Conservation (phyloP, 2,797 vertebrate genomes). For the Odontamblyopus rebecca region DNA sequence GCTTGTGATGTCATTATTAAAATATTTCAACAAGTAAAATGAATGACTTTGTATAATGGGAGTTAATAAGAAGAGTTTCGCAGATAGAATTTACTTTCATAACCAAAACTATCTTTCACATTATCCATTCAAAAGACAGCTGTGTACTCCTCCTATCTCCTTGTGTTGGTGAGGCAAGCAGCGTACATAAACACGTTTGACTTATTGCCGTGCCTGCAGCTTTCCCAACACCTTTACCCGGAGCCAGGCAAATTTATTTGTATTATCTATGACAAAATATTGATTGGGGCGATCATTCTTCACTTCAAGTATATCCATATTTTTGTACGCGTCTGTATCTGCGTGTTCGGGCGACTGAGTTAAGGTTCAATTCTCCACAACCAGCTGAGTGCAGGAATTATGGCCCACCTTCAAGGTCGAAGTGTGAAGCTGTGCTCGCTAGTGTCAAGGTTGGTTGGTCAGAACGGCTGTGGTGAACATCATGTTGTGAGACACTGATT, state of each 20-base stretch:
- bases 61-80: too few relatives aligned
- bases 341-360: slow-evolving; percentile 37
- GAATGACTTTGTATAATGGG: background rate
- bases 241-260: slow-evolving; percentile 61
- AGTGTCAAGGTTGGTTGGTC: slow-evolving; percentile 44
- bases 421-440: slow-evolving; percentile 21
- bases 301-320: slow-evolving; percentile 54
- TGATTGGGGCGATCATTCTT: slow-evolving; percentile 72
- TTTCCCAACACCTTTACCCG: slow-evolving; percentile 27
- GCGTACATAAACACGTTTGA: slow-evolving; percentile 37
- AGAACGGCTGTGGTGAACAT: slow-evolving; percentile 14
- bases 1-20: background rate
- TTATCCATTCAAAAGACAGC: background rate
- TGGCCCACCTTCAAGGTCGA: slow-evolving; percentile 61
- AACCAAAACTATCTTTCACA: background rate
- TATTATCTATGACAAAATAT: slow-evolving; percentile 64
- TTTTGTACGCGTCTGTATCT: slow-evolving; percentile 3
- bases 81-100: background rate
- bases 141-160: background rate
- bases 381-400: slow-evolving; percentile 47
- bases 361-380: slow-evolving; percentile 47
- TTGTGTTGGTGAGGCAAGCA: slow-evolving; percentile 15
- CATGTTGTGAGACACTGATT: background rate
- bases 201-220: slow-evolving; percentile 44
- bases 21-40: background rate